Conservation (phyloP, 2,797 vertebrate species). For the Pteronotus mesoamericanus region DNA sequence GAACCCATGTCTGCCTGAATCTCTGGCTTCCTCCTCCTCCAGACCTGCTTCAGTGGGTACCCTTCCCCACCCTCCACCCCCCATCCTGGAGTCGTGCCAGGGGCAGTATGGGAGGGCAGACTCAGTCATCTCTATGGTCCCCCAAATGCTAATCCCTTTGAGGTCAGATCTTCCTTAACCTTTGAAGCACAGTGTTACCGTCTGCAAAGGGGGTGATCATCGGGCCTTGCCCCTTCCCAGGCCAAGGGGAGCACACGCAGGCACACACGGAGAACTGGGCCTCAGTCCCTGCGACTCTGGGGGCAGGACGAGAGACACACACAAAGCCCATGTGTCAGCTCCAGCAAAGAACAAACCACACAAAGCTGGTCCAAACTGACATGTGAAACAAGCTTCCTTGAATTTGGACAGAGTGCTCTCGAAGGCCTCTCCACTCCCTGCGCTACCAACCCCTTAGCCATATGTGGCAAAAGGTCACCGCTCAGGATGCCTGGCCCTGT, state of each 20-base stretch:
- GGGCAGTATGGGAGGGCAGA: background rate
- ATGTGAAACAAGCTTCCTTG: background rate
- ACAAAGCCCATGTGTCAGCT: accelerated
- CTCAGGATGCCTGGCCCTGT: background rate
- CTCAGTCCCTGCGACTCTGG: background rate
- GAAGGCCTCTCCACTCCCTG: background rate
- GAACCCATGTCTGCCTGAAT: background rate
- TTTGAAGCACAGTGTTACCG: background rate
- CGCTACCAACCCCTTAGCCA: background rate
- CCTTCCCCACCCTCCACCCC: too few species aligned
- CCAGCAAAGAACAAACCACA: background rate
- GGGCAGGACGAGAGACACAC: background rate
- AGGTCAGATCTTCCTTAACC: background rate
- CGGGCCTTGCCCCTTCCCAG: background rate
- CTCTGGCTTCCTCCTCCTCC: too few species aligned
- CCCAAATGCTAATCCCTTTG: background rate
- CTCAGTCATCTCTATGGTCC: too few species aligned
- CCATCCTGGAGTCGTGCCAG: background rate
- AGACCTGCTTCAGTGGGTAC: background rate
- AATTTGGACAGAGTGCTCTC: background rate
- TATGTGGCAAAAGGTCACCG: background rate
- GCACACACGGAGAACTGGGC: background rate
- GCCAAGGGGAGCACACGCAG: accelerated
- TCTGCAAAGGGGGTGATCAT: background rate
- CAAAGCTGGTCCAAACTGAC: background rate